These are phyloP conservation scores for Drosophila prosaltans DNA, from an alignment of 1,140 invertebrate species.

Conservation along the genomic window DNA sequence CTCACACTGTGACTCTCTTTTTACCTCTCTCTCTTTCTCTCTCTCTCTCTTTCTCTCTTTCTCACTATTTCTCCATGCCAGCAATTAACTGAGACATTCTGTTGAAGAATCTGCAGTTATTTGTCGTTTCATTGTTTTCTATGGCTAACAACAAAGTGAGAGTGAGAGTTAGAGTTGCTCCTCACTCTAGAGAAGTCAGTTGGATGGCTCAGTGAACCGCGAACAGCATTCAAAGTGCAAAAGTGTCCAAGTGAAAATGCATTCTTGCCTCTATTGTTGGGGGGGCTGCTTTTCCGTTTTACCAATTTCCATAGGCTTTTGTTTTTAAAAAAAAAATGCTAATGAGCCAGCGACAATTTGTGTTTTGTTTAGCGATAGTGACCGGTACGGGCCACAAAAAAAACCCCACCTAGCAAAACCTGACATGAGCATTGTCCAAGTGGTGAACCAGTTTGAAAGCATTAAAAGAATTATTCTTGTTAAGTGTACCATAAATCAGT, in stretches of 20 bases:
- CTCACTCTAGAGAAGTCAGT: no score
- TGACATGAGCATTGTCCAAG: not conserved
- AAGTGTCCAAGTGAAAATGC: constrained; percentile 34
- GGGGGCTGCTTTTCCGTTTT: not conserved
- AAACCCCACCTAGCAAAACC: not conserved
- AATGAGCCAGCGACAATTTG: constrained; percentile 27
- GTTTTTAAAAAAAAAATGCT: constrained; percentile 36
- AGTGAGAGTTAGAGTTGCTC: no score
- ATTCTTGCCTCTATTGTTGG: not conserved
- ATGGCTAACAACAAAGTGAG: no score
- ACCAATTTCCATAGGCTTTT: constrained; percentile 18
- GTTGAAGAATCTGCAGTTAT: no score
- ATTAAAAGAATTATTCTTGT: constrained; percentile 58
- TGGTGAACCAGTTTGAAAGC: constrained; percentile 48
- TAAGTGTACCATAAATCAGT: constrained; percentile 47
- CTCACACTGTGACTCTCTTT: no score
- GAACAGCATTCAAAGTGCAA: constrained; percentile 23
- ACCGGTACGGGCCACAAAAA: constrained; percentile 1
- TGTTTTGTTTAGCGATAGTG: constrained; percentile 44
- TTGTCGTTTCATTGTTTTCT: no score
- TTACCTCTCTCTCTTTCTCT: no score
- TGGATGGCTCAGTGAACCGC: not conserved
- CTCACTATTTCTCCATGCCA: no score
- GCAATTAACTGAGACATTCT: no score
- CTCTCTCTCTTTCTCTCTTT: no score